These are phyloP conservation scores for Tuberolachnus salignus DNA, from an alignment of 2,888 invertebrate genomes.

Conservation along the genomic window DNA sequence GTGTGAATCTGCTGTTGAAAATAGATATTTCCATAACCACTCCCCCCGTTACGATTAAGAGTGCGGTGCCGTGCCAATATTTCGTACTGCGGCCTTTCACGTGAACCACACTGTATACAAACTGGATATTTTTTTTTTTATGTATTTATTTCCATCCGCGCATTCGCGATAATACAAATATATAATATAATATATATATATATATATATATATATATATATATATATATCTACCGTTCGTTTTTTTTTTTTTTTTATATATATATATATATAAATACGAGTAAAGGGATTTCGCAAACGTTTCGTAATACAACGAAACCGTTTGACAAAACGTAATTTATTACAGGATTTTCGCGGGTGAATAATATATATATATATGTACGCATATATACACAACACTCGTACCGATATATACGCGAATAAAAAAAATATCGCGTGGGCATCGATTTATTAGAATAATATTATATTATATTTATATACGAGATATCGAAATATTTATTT, in stretches of 20 bases:
- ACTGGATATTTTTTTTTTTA: conserved; percentile 5
- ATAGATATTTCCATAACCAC: no score
- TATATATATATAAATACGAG: neutral
- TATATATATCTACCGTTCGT: neutral
- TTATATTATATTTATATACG: neutral
- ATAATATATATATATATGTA: neutral
- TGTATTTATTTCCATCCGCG: neutral
- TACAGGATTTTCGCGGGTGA: neutral
- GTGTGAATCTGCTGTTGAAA: no score
- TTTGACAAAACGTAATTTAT: conserved; percentile 38
- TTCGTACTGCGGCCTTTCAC: no score
- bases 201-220: neutral
- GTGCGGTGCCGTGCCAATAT: no score
- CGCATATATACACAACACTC: no score
- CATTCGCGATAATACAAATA: neutral
- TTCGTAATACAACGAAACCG: conserved; percentile 1
- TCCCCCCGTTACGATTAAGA: no score
- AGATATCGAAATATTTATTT: neutral
- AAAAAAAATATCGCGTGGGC: neutral
- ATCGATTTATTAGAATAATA: conserved; percentile 11
- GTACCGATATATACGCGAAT: neutral
- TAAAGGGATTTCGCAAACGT: conserved; percentile 16
- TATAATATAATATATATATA: no score
- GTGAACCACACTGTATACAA: neutral
- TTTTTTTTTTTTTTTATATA: no score